These are phyloP conservation scores for Lacerta bilineata DNA, from an alignment of 2,797 vertebrate species.

Conservation along the genomic window DNA sequence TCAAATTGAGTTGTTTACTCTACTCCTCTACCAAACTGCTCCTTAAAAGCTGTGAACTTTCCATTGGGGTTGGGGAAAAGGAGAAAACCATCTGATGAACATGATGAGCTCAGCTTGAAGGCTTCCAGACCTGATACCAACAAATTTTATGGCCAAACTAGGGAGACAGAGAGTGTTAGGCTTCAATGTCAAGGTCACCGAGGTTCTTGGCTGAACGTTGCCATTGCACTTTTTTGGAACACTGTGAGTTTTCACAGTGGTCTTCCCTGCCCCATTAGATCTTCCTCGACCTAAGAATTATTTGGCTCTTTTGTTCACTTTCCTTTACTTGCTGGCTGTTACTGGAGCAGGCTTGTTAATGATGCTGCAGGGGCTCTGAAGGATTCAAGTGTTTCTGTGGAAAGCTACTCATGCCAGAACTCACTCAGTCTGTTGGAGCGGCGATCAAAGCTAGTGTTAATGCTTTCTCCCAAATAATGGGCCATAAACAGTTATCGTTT, in stretches of 20 bases:
- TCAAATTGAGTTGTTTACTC: too few relatives aligned
- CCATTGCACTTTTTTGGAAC: too few relatives aligned
- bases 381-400: not conserved
- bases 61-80: too few relatives aligned
- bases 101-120: not conserved
- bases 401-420: not conserved
- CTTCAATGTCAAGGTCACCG: not conserved
- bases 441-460: not conserved
- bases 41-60: too few relatives aligned
- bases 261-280: not conserved
- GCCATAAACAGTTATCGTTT: too few relatives aligned
- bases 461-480: not conserved
- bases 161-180: not conserved
- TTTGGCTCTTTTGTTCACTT: not conserved
- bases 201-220: not conserved
- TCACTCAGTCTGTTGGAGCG: not conserved
- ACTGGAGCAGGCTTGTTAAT: not conserved
- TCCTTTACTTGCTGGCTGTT: not conserved
- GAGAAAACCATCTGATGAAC: not conserved
- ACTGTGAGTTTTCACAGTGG: too few relatives aligned
- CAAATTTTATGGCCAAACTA: not conserved
- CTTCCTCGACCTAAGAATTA: not conserved
- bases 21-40: too few relatives aligned
- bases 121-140: not conserved
- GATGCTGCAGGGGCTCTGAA: not conserved